These are phyloP conservation scores for Scrobipalpa atriplicella DNA, from an alignment of 2,888 invertebrate species.

Conservation along the genomic window DNA sequence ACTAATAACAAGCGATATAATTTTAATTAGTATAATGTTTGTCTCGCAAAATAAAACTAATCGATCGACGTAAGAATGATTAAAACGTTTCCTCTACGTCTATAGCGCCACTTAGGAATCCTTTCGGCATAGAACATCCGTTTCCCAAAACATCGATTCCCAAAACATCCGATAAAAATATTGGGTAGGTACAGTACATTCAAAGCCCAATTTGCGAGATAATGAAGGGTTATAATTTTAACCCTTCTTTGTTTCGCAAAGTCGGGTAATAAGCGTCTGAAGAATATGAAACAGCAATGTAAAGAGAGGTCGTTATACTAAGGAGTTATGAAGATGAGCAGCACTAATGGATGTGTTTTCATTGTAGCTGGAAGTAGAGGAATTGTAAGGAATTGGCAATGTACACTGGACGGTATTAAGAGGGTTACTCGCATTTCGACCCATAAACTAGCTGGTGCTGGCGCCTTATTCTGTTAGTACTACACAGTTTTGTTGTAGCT, in stretches of 20 bases:
- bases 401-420: conserved; percentile 3
- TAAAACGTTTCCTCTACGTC: too few species aligned
- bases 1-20: conserved; percentile 5
- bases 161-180: too few species aligned
- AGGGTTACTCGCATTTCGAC: conserved; percentile 11
- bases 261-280: background rate
- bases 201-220: too few species aligned
- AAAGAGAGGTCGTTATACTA: conserved; percentile 23
- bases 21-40: conserved; percentile 10
- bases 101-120: too few species aligned
- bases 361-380: conserved; percentile 25
- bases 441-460: background rate
- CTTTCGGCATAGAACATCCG: too few species aligned
- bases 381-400: conserved; percentile 25
- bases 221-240: too few species aligned
- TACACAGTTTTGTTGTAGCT: background rate
- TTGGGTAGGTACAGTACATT: too few species aligned
- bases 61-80: background rate
- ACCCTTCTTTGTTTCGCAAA: too few species aligned
- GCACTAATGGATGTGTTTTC: conserved; percentile 30
- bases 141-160: too few species aligned
- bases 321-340: conserved; percentile 28
- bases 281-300: conserved; percentile 20
- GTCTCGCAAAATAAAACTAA: too few species aligned
- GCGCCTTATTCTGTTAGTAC: background rate